Evolutionary conservation across 1,140 invertebrate genomes (phyloP).

Genomic region (Cydia pomonella): DNA sequence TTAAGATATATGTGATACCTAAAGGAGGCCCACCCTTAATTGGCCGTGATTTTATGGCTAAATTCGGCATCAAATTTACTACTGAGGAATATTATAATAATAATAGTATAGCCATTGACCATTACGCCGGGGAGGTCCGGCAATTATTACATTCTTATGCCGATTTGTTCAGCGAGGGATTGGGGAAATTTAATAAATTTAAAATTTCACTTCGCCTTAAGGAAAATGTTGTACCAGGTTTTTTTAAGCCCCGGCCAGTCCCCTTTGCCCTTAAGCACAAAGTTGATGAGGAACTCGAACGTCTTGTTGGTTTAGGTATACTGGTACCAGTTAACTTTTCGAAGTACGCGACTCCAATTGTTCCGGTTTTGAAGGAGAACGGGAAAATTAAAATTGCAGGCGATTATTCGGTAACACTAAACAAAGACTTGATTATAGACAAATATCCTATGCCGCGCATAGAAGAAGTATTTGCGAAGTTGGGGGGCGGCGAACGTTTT

Average conservation of each 20-base stretch:
- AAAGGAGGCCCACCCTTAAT: constrained; percentile 44
- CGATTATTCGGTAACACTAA: too few relatives aligned
- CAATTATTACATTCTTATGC: constrained; percentile 38
- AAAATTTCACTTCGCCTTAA: constrained; percentile 45
- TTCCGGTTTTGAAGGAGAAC: too few relatives aligned
- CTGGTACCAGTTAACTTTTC: too few relatives aligned
- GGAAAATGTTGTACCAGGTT: constrained; percentile 38
- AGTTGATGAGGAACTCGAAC: constrained; percentile 41
- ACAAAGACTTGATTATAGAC: too few relatives aligned
- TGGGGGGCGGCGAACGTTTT: too few relatives aligned
- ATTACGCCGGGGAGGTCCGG: not conserved
- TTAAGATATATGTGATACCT: constrained; percentile 38
- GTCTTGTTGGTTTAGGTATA: too few relatives aligned
- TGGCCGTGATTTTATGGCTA: constrained; percentile 48
- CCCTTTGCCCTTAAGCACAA: constrained; percentile 43
- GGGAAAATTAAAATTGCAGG: too few relatives aligned
- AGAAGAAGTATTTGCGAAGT: too few relatives aligned
- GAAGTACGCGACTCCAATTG: too few relatives aligned
- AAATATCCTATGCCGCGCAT: too few relatives aligned
- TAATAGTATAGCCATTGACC: not conserved
- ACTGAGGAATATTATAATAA: not conserved
- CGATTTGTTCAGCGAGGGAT: constrained; percentile 43
- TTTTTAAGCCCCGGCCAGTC: constrained; percentile 48
- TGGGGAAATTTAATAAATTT: constrained; percentile 51
- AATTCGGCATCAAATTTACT: constrained; percentile 43